phyloP scores from a whole-genome alignment of 2,797 vertebrate species.

The Distichodus sexfasciatus region DNA sequence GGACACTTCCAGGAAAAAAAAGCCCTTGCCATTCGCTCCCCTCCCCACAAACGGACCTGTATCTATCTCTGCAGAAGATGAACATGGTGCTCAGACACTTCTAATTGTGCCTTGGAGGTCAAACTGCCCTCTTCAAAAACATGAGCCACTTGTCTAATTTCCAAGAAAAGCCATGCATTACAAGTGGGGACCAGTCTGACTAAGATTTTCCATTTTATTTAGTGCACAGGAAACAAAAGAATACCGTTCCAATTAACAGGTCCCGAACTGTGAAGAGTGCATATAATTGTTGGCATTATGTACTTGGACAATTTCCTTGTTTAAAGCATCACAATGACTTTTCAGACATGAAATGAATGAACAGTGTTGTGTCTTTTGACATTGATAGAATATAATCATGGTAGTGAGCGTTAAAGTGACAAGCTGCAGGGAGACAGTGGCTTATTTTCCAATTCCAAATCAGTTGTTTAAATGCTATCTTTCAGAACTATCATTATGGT shows the following conservation, averaged over 20 bases:
- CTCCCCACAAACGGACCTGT: background rate
- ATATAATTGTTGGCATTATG: background rate
- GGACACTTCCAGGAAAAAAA: slow-evolving; percentile 42
- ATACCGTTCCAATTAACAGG: slow-evolving; percentile 3
- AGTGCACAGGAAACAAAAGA: slow-evolving; percentile 10
- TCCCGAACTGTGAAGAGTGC: background rate
- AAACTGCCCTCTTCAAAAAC: slow-evolving; percentile 28
- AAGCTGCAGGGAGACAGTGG: slow-evolving; percentile 30
- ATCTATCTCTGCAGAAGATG: background rate
- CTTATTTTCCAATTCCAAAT: slow-evolving; percentile 4
- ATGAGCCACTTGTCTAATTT: slow-evolving; percentile 23
- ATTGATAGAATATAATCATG: background rate
- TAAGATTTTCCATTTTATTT: slow-evolving; percentile 39
- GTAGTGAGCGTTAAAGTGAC: background rate
- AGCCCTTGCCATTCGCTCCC: slow-evolving; percentile 1
- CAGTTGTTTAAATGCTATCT: background rate
- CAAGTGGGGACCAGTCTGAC: slow-evolving; percentile 32
- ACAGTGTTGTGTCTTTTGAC: background rate
- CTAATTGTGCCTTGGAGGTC: slow-evolving; percentile 14
- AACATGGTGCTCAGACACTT: slow-evolving; percentile 7
- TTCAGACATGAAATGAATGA: background rate
- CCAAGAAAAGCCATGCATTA: slow-evolving; percentile 37
- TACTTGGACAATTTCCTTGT: background rate
- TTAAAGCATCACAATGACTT: background rate
- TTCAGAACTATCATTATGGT: background rate